Percentiles rank a stretch among this genome's conserved stretches.
Conservation (phyloP, 2,888 invertebrate genomes). For the Ophonus ardosiacus region DNA sequence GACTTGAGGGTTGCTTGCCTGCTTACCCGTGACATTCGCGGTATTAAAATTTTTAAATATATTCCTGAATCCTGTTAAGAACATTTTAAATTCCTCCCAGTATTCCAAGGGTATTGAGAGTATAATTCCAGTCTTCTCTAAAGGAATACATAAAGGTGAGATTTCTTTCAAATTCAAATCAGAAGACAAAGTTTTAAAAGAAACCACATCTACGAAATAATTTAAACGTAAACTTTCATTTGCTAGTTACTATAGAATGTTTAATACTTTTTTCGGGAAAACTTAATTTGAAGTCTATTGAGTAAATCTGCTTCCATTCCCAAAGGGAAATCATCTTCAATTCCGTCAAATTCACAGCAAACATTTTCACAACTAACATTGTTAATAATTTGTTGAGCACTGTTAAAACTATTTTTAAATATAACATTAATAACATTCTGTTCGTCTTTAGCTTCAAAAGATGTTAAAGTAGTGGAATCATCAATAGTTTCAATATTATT, state of each 20-base stretch:
- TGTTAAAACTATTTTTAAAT: conserved; percentile 73
- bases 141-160: too few species aligned
- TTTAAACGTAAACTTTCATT: too few species aligned
- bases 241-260: too few species aligned
- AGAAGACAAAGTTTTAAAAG: conserved; percentile 64
- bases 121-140: too few species aligned
- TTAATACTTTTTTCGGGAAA: conserved; percentile 13
- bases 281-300: conserved; percentile 64
- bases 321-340: conserved; percentile 73
- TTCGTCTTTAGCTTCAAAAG: conserved; percentile 71
- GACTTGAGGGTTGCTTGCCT: too few species aligned
- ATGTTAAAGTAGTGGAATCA: conserved; percentile 70
- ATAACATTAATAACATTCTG: conserved; percentile 72
- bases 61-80: too few species aligned
- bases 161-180: too few species aligned
- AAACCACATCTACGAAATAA: too few species aligned
- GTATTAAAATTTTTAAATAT: too few species aligned
- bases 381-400: conserved; percentile 73
- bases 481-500: conserved; percentile 72
- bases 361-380: conserved; percentile 71
- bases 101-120: too few species aligned
- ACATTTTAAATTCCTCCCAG: too few species aligned
- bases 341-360: conserved; percentile 68
- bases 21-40: too few species aligned
- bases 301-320: conserved; percentile 74